Percentiles rank a stretch among this genome's conserved stretches.
Evolutionary conservation across 2,797 vertebrate species (phyloP).

Genomic region (Pogoniulus pusillus): DNA sequence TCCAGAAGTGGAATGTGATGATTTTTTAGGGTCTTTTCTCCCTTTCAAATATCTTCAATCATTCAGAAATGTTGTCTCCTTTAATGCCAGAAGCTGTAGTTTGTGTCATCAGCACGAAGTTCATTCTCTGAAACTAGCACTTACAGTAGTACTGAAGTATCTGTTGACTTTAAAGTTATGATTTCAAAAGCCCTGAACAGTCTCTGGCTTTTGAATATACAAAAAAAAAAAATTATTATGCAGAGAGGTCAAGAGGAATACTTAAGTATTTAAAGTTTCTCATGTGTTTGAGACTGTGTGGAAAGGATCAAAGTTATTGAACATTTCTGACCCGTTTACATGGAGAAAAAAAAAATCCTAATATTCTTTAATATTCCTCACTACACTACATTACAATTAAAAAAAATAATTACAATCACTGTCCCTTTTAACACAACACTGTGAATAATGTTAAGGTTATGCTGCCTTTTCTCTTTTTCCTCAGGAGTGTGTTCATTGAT

Average conservation of each 20-base stretch:
- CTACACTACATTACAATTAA: neutral
- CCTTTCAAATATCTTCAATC: neutral
- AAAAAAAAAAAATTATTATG: neutral
- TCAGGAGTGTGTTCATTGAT: conserved; percentile 75
- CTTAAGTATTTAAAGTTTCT: neutral
- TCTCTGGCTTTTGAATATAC: neutral
- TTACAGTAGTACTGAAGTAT: neutral
- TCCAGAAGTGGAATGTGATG: neutral
- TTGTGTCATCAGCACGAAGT: neutral
- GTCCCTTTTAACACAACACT: neutral
- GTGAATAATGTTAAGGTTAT: conserved; percentile 33
- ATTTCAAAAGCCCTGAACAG: neutral
- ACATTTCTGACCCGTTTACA: neutral
- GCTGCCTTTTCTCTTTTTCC: neutral
- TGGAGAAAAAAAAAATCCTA: neutral
- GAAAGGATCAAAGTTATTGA: neutral
- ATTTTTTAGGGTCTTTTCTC: neutral
- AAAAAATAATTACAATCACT: neutral
- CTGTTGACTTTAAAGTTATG: neutral
- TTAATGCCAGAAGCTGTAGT: neutral
- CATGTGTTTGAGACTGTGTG: neutral
- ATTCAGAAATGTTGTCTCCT: neutral
- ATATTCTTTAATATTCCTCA: neutral
- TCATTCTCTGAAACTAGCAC: neutral
- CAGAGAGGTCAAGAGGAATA: neutral